Evolutionary conservation across 2,888 invertebrate genomes (phyloP).

Genomic region (Agriopis marginaria): DNA sequence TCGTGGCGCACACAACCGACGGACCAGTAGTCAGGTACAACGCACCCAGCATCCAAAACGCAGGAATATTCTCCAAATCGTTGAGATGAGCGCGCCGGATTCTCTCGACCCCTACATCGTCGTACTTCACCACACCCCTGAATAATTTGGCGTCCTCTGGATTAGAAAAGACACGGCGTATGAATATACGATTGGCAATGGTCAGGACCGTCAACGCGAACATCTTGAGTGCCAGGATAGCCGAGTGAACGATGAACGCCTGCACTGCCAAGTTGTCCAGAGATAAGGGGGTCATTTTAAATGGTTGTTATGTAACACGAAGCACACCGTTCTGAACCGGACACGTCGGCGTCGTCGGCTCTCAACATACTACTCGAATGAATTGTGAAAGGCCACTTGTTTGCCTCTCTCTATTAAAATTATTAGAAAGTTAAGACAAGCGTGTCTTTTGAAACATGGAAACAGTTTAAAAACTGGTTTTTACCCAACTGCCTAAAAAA

Average conservation of each 20-base stretch:
- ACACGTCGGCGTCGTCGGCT: conserved; percentile 15
- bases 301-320: conserved; percentile 27
- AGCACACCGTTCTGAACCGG: background rate
- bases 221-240: conserved; percentile 71
- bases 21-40: conserved; percentile 88
- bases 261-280: conserved; percentile 63
- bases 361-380: conserved; percentile 31
- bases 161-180: conserved; percentile 64
- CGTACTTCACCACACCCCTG: conserved; percentile 70
- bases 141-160: conserved; percentile 68
- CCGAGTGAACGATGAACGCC: conserved; percentile 70
- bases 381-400: conserved; percentile 14
- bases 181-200: conserved; percentile 54
- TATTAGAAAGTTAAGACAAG: background rate
- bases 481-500: too few relatives aligned
- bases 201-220: conserved; percentile 62
- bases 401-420: conserved; percentile 1
- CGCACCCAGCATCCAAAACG: conserved; percentile 87
- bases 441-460: background rate
- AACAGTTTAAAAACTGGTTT: background rate
- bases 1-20: conserved; percentile 62
- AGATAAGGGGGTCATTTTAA: conserved; percentile 61
- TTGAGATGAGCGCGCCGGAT: conserved; percentile 88
- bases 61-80: conserved; percentile 90
- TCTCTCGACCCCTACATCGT: conserved; percentile 70